These are phyloP conservation scores for Bombycilla garrulus DNA, from an alignment of 2,113 vertebrate species.

Conservation along the genomic window DNA sequence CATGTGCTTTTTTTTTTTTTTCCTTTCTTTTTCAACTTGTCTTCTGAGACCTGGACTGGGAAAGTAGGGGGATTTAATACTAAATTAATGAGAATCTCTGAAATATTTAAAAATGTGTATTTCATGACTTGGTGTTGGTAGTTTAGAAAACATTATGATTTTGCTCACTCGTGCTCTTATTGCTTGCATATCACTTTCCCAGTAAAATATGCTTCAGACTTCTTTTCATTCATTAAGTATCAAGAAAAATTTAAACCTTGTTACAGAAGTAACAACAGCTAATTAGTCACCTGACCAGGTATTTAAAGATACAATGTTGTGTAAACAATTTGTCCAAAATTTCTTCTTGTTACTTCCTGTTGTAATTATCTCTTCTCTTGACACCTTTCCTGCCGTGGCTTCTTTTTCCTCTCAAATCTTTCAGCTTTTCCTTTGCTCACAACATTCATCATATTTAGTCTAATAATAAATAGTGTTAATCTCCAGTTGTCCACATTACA, in stretches of 20 bases:
- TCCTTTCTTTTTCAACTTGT: background rate
- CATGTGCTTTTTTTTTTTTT: rapidly evolving
- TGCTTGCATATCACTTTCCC: background rate
- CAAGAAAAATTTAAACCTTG: background rate
- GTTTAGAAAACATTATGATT: background rate
- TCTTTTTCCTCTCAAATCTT: background rate
- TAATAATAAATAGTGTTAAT: background rate
- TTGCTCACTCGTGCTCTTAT: background rate
- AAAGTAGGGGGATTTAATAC: background rate
- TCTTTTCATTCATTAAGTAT: background rate
- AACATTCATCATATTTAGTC: background rate
- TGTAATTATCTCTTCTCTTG: background rate
- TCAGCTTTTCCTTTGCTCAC: background rate
- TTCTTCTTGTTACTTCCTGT: background rate
- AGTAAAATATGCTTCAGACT: background rate
- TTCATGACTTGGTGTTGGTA: background rate
- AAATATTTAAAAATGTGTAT: background rate
- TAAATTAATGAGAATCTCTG: background rate
- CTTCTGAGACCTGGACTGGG: background rate
- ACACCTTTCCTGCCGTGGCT: background rate
- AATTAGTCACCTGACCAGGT: background rate
- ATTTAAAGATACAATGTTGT: background rate
- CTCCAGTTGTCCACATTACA: background rate
- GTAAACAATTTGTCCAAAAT: background rate
- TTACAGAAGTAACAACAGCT: background rate